Evolutionary conservation across 2,888 invertebrate genomes (phyloP).

Genomic region (Pilophorus perplexus): DNA sequence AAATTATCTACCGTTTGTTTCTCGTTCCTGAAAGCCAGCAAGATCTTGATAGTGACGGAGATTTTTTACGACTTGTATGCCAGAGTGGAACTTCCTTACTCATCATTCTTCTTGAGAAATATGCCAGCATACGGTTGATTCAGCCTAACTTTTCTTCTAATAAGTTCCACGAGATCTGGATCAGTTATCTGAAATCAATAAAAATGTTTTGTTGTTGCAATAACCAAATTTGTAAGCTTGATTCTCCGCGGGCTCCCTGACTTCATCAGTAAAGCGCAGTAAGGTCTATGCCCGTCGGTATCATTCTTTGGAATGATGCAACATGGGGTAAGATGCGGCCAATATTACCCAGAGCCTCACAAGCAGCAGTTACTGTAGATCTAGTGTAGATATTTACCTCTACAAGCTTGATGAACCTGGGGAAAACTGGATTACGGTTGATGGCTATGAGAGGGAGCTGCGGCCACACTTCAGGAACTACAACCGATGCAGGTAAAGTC

Average conservation of each 20-base stretch:
- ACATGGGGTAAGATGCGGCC: too few species aligned
- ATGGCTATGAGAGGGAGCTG: slow-evolving; percentile 94
- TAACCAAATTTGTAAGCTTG: too few species aligned
- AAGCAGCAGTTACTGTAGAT: too few species aligned
- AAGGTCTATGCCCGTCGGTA: too few species aligned
- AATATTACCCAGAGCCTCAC: too few species aligned
- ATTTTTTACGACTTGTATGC: too few species aligned
- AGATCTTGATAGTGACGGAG: too few species aligned
- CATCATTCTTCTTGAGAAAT: slow-evolving; percentile 89
- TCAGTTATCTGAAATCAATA: slow-evolving; percentile 68
- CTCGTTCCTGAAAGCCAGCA: slow-evolving; percentile 64
- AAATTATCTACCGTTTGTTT: slow-evolving; percentile 78
- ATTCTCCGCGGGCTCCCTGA: too few species aligned
- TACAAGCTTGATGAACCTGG: slow-evolving; percentile 94
- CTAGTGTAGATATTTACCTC: too few species aligned
- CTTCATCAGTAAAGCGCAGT: too few species aligned
- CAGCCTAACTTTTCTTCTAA: slow-evolving; percentile 88
- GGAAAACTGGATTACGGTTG: slow-evolving; percentile 92
- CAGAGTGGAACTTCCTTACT: slow-evolving; percentile 62
- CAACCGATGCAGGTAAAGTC: slow-evolving; percentile 67
- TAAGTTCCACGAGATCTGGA: slow-evolving; percentile 79
- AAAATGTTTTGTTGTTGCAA: too few species aligned
- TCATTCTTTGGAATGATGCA: too few species aligned
- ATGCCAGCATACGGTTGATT: slow-evolving; percentile 97
- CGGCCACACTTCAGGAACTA: slow-evolving; percentile 95